Evolutionary conservation across 2,888 invertebrate genomes (phyloP).

Genomic region (Pemphredon lugubris): DNA sequence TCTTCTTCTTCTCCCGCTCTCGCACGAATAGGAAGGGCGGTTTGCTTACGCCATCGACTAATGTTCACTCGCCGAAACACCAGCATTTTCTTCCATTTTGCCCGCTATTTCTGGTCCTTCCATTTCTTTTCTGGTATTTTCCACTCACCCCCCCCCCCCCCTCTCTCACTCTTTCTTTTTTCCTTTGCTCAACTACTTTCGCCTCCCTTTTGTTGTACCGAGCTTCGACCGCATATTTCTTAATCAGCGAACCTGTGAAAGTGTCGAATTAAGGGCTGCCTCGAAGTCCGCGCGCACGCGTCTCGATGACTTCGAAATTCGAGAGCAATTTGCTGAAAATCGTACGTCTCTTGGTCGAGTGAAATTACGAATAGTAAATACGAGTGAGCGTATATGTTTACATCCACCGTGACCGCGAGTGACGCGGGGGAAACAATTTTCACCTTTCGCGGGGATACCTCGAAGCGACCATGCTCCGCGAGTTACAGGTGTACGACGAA

Average conservation of each 20-base stretch:
- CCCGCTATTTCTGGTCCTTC: conserved; percentile 35
- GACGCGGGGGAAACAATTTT: background rate
- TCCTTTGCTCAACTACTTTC: too few species aligned
- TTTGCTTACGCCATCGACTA: conserved; percentile 54
- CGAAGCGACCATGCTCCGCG: too few species aligned
- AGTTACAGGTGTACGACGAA: too few species aligned
- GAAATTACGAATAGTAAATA: conserved; percentile 20
- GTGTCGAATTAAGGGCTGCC: conserved; percentile 29
- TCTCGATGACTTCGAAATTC: background rate
- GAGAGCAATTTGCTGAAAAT: conserved; percentile 21
- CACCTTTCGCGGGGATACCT: too few species aligned
- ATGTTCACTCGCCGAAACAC: conserved; percentile 52
- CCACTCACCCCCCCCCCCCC: background rate
- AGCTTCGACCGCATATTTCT: conserved; percentile 17
- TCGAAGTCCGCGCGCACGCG: conserved; percentile 6
- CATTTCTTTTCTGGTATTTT: conserved; percentile 7
- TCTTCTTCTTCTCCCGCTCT: conserved; percentile 39
- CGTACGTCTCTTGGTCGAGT: conserved; percentile 17
- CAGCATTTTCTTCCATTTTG: conserved; percentile 40
- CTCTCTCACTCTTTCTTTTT: background rate
- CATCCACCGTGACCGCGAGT: background rate
- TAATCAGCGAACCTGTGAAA: conserved; percentile 33
- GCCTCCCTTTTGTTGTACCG: background rate
- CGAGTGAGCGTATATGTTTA: conserved; percentile 1
- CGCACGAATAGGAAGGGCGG: conserved; percentile 39